These are phyloP conservation scores for Microplitis mediator DNA, from an alignment of 1,140 invertebrate species.

Conservation along the genomic window DNA sequence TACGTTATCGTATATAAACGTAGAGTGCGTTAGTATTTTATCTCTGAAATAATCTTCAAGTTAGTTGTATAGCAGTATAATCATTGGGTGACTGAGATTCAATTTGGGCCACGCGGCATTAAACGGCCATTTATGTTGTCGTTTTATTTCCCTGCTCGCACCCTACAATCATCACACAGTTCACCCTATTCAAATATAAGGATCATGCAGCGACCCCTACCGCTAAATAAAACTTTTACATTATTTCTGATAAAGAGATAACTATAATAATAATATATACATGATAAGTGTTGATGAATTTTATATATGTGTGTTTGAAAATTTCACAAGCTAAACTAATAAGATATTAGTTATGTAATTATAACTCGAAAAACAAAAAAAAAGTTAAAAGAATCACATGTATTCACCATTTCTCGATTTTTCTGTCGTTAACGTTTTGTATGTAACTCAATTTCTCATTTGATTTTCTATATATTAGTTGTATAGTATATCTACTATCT, in stretches of 20 bases:
- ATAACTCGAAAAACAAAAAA: too few relatives aligned
- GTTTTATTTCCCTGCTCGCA: slow-evolving; percentile 31
- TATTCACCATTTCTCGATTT: too few relatives aligned
- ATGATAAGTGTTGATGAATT: too few relatives aligned
- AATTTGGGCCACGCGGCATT: slow-evolving; percentile 48
- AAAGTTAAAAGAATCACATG: too few relatives aligned
- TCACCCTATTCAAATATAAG: neutral
- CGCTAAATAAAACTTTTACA: neutral
- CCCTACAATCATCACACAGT: neutral
- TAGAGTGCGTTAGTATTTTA: neutral
- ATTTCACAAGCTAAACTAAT: too few relatives aligned
- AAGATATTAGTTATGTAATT: too few relatives aligned
- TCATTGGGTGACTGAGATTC: slow-evolving; percentile 49
- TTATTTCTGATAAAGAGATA: too few relatives aligned
- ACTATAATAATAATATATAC: too few relatives aligned
- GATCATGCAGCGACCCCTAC: neutral
- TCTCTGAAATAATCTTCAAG: neutral
- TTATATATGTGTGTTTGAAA: too few relatives aligned
- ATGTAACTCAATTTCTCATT: slow-evolving; percentile 63
- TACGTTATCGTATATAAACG: too few relatives aligned
- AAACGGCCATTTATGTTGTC: slow-evolving; percentile 39
- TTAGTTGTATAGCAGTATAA: neutral
- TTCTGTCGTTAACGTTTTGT: slow-evolving; percentile 25
- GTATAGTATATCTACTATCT: slow-evolving; percentile 53
- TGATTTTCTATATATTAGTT: slow-evolving; percentile 49